Percentiles rank a stretch among this genome's conserved stretches.
Conservation (phyloP, 1,140 invertebrate genomes). For the Aphidius ervi region DNA sequence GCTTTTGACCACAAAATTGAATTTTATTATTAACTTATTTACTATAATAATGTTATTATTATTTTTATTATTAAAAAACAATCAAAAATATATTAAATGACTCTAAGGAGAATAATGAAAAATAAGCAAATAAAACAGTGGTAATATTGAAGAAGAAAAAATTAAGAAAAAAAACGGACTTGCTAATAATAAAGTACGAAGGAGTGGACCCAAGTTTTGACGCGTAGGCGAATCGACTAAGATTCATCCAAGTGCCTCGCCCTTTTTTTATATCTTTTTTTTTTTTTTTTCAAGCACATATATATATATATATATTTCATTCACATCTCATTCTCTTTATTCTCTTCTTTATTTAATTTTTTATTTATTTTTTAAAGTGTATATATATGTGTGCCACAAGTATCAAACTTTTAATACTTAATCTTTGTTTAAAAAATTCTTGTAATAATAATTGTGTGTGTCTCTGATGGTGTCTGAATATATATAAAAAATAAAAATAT, state of each 20-base stretch:
- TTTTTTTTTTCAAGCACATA: slow-evolving; percentile 22
- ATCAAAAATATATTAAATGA: too few relatives aligned
- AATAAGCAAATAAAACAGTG: neutral
- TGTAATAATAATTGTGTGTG: neutral
- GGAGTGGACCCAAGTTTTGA: slow-evolving; percentile 36
- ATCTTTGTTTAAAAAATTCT: too few relatives aligned
- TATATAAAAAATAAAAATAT: slow-evolving; percentile 11
- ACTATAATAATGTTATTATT: too few relatives aligned
- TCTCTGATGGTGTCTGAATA: slow-evolving; percentile 1
- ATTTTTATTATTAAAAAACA: too few relatives aligned
- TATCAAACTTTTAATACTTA: slow-evolving; percentile 11
- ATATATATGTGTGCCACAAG: slow-evolving; percentile 10
- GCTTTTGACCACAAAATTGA: too few relatives aligned
- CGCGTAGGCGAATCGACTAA: slow-evolving; percentile 49
- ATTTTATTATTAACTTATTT: too few relatives aligned
- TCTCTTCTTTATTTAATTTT: slow-evolving; percentile 1
- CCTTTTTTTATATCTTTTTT: slow-evolving; percentile 36
- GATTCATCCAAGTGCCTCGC: slow-evolving; percentile 39
- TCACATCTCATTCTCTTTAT: slow-evolving; percentile 4
- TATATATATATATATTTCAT: slow-evolving; percentile 11
- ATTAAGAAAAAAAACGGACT: slow-evolving; percentile 15
- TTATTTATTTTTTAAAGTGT: slow-evolving; percentile 14
- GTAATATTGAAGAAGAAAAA: slow-evolving; percentile 21
- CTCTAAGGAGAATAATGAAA: too few relatives aligned
- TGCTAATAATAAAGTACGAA: slow-evolving; percentile 30